Evolutionary conservation across 1,140 invertebrate genomes (phyloP).

Genomic region (Drosophila aff.): DNA sequence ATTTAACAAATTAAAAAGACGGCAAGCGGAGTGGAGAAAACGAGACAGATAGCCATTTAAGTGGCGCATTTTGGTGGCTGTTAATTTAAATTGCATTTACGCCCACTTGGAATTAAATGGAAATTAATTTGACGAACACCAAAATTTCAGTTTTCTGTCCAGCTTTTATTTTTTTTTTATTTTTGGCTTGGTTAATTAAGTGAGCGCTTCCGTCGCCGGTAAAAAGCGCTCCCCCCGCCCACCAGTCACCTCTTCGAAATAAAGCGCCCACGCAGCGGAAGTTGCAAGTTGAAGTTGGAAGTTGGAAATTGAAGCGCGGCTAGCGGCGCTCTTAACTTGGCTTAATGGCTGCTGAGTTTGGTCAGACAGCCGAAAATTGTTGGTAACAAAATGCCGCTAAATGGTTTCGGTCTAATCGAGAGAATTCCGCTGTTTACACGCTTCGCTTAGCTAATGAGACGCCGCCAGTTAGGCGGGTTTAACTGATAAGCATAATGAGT

Average conservation of each 20-base stretch:
- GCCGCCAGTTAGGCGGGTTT: constrained; percentile 1
- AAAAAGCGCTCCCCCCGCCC: constrained; percentile 2
- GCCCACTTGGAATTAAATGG: constrained; percentile 81
- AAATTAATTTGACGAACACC: constrained; percentile 75
- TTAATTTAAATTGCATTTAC: constrained; percentile 82
- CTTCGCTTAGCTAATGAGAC: constrained; percentile 76
- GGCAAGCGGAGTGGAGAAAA: constrained; percentile 9
- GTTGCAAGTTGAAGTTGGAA: constrained; percentile 58
- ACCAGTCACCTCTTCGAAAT: background rate
- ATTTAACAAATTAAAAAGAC: constrained; percentile 49
- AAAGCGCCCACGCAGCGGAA: constrained; percentile 62
- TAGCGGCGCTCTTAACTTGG: constrained; percentile 64
- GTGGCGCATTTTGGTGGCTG: constrained; percentile 60
- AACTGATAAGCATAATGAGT: constrained; percentile 45
- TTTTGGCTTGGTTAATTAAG: constrained; percentile 65
- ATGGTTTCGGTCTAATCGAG: constrained; percentile 63
- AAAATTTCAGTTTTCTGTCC: constrained; percentile 38
- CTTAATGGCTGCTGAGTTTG: constrained; percentile 40
- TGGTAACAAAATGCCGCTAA: constrained; percentile 79
- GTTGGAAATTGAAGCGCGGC: constrained; percentile 51
- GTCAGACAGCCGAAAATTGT: constrained; percentile 51
- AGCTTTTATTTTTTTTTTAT: background rate
- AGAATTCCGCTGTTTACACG: constrained; percentile 79
- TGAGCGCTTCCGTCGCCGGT: constrained; percentile 62
- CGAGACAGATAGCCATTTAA: constrained; percentile 37